Evolutionary conservation across 2,888 invertebrate genomes (phyloP).

Genomic region (Halictus quadricinctus): DNA sequence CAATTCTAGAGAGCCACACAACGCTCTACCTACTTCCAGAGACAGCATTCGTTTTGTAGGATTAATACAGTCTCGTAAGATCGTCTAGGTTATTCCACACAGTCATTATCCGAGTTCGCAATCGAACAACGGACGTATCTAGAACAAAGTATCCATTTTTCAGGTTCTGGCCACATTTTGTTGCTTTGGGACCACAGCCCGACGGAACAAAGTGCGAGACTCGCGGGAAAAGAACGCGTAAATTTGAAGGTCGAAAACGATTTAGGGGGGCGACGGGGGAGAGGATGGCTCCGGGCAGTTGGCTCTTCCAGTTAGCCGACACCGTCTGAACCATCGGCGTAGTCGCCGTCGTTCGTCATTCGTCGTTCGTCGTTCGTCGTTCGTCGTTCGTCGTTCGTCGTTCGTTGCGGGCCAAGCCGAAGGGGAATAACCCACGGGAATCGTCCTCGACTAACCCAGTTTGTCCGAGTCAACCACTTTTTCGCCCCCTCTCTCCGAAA

Average conservation of each 20-base stretch:
- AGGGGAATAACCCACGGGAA: constrained; percentile 44
- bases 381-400: neutral
- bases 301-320: neutral
- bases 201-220: neutral
- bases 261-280: neutral
- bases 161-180: neutral
- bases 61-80: too few species aligned
- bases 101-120: neutral
- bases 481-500: neutral
- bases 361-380: too few species aligned
- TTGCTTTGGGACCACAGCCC: neutral
- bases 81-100: neutral
- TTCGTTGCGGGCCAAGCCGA: neutral
- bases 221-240: neutral
- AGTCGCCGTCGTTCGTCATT: too few species aligned
- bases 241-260: neutral
- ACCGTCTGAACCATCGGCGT: neutral
- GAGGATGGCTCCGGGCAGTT: neutral
- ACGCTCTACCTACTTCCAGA: too few species aligned
- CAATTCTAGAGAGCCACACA: too few species aligned
- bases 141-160: neutral
- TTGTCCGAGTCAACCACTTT: constrained; percentile 22
- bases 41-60: too few species aligned
- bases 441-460: constrained; percentile 53
- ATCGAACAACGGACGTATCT: neutral